Evolutionary conservation across 2,797 vertebrate genomes (phyloP).

Genomic region (Busarellus nigricollis): DNA sequence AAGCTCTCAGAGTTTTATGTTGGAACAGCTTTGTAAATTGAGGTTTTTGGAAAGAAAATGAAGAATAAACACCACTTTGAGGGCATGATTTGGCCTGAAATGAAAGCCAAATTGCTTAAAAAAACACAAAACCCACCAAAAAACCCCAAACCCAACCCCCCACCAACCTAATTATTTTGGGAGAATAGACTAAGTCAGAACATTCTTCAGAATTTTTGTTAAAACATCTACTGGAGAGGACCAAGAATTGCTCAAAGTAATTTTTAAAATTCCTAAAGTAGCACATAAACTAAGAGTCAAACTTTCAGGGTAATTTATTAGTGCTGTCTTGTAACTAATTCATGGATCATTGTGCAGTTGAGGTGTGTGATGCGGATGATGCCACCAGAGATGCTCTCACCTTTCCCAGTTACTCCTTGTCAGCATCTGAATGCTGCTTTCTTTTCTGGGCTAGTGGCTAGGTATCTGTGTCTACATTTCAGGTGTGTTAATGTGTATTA

Average conservation of each 20-base stretch:
- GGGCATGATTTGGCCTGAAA: background rate
- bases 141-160: background rate
- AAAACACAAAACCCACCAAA: background rate
- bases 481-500: background rate
- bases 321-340: background rate
- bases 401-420: background rate
- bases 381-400: background rate
- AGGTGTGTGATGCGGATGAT: background rate
- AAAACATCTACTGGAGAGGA: background rate
- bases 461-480: background rate
- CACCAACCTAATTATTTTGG: background rate
- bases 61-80: background rate
- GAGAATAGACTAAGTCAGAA: background rate
- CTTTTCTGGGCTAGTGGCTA: background rate
- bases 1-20: background rate
- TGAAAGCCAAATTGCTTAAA: background rate
- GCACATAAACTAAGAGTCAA: background rate
- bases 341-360: background rate
- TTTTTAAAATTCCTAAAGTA: background rate
- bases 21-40: background rate
- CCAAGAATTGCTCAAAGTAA: background rate
- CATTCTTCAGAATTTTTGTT: background rate
- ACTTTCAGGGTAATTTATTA: background rate
- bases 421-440: background rate
- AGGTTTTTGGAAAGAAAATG: background rate